Evolutionary conservation across 2,797 vertebrate genomes (phyloP), one percentile per base, ranked within the genome.

Genomic region (Phalloptychus januarius): DNA sequence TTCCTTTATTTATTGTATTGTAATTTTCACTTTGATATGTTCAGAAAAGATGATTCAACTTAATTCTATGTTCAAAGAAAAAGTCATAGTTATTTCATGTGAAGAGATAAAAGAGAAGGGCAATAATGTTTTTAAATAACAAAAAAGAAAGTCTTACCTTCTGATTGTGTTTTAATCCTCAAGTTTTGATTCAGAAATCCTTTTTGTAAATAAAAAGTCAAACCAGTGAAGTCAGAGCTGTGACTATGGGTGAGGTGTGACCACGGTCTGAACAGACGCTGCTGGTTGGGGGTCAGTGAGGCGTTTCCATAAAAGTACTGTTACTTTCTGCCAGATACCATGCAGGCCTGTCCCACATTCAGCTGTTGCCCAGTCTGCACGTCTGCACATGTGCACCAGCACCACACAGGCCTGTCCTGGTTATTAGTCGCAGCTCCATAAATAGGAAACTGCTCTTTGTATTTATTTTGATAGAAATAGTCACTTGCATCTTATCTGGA

Each of bases 261-360:
- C 84, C 76, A 80, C 83, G 77, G 74, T 71, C 63, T 81, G 70
- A 93, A 82, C 81, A 90, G 86, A 88, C 92, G 95, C 93, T 92
- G 84, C 84, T 89, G 89, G 89, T 91, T 89, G 88, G 88, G 86
- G 80, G 89, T 87, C 88, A 79, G 84, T 91, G 89, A 87, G 91
- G 91, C 88, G 91, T 97, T 97, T 97, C 97, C 97, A 97, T 97
- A 97, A 98, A 98, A 98, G 97, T 97, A 96, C 93, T 93, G 95
- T 94, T 95, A 95, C 95, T 96, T 96, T 95, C 94, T 86, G 95
- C 94, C 93, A 91, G 94, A 93, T 89, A 93, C 97, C 96, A 89
- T 86, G 89, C 96, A 94, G 93, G 95, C 95, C 95, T 95, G 87
- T 92, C 81, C 81, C 91, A 93, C 93, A 92, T 91, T 97, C 97